Evolutionary conservation across 1,140 invertebrate species (phyloP), one percentile per base, ranked within the genome.

Genomic region (Bombus consobrinus): DNA sequence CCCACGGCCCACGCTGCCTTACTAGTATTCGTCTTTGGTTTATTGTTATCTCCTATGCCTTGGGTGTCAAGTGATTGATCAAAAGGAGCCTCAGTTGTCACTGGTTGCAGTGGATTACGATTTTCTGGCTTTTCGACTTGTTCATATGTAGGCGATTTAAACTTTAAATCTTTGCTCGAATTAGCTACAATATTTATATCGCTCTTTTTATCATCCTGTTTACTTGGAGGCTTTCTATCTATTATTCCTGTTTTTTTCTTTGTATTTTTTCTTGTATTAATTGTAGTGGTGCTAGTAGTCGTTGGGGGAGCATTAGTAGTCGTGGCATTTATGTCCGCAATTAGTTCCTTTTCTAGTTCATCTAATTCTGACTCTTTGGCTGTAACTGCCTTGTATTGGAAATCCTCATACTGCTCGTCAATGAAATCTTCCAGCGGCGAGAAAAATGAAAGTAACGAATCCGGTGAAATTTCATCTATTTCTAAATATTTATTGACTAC

Each of bases 1-100:
- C 88, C 92, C 13, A 94, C 89, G 0, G 93, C 93, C 91, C 92
- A 95, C 34, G 94, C 90, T n/a, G 94, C 93, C 76, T 93, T 94
- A 77, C 89, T 93, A 64, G 92, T 94, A 85, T 86, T 89, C 34
- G 82, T 86, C 89, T 93, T 93, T 82, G 87, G 85, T 72, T 91
- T 87, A 10, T 68, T 41, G 59, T 89, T 78, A 43, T 85, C 37
- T 41, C 72, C 77, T 1, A 69, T 59, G 4, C 81, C 59, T 13
- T 18, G 10, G 13, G 34, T 34, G 43, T 86, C 37, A 4, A 41
- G 3, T 69, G 78, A 83, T 39, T 85, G 18, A 22, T 87, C 68
- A 13, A 59, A 25, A 68, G 79, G 59, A 78, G 34, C n/a, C 37
- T 68, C 28, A 4, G 34, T 85, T 64, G 80, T 28, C 57, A 53